Evolutionary conservation across 2,888 invertebrate species (phyloP), one percentile per base, ranked within the genome.

Genomic region (Danaus chrysippus): DNA sequence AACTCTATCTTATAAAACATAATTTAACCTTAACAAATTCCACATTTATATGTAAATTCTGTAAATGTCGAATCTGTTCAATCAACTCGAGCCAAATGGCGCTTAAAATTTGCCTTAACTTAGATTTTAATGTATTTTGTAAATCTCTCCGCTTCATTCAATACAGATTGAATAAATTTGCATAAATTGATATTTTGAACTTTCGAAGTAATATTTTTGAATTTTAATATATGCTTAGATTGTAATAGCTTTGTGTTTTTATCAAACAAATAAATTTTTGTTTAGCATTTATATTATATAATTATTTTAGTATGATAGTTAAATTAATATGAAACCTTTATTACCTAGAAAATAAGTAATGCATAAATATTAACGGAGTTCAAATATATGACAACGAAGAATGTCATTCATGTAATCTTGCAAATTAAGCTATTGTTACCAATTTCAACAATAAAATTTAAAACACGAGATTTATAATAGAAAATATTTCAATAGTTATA

Each of bases 1-100:
- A 34, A 34, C 23, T 61, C 67, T 62, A 60, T 66, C 71, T 69
- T 44, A 68, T 69, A 67, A 44, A 63, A 63, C 65, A 72, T 71
- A 54, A 68, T 71, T 67, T 62, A 61, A 67, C 71, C 67, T 67
- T 70, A 69, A 61, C 61, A 67, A 69, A 69, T 70, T 71, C 68
- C 60, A 71, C 70, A 74, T 74, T 73, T 73, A 70, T 68, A 74
- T 74, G 73, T 63, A 72, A 73, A 74, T 74, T 68, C 42, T 57
- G 65, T 70, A 68, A 72, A 68, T 59, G 64, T 65, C 68, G 68
- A 73, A 72, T 72, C 67, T 65, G 67, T 54, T 63, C 69, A 68
- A 72, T 71, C 68, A 67, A 59, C 49, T 57, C 56, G 56, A 49
- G 62, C 63, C 67, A 68, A 69, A 68, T 65, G 65, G 66, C 57